Percentiles rank a stretch among this genome's conserved stretches.
Evolutionary conservation across 2,113 vertebrate genomes (phyloP).

Genomic region (Myotis brandtii): DNA sequence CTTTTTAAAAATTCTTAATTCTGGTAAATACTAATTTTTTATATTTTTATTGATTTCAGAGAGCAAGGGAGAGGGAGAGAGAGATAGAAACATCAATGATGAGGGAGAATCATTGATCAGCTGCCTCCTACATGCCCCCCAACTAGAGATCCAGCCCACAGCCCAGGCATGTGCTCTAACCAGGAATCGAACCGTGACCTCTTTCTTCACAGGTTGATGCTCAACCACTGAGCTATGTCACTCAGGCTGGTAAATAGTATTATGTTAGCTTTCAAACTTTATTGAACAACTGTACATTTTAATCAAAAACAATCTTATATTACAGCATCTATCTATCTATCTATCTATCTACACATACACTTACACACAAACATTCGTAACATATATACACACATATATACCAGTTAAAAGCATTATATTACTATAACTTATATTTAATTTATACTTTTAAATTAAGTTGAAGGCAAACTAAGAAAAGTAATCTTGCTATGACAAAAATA

Average conservation of each 20-base stretch:
- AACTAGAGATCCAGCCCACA: no score
- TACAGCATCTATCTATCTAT: not conserved
- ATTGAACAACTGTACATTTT: not conserved
- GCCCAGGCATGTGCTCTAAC: no score
- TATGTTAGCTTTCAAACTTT: slow-evolving; percentile 15
- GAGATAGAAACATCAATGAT: no score
- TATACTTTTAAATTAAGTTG: not conserved
- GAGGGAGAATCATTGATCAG: no score
- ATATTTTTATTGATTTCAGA: no score
- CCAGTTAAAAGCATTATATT: not conserved
- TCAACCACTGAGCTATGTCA: no score
- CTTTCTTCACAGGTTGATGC: no score
- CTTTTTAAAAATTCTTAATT: not conserved
- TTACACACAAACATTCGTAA: not conserved
- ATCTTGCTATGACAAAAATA: not conserved
- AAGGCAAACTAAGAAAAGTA: not conserved
- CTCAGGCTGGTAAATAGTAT: not conserved
- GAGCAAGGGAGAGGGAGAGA: no score
- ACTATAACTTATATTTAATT: not conserved
- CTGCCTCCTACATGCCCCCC: no score
- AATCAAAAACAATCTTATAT: not conserved
- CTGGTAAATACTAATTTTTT: not conserved
- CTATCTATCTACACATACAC: not conserved
- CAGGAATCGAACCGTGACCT: no score
- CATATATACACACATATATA: not conserved